Percentiles rank a stretch among this genome's conserved stretches.
Evolutionary conservation across 2,888 invertebrate species (phyloP).

Genomic region (Eupithecia subumbrata): DNA sequence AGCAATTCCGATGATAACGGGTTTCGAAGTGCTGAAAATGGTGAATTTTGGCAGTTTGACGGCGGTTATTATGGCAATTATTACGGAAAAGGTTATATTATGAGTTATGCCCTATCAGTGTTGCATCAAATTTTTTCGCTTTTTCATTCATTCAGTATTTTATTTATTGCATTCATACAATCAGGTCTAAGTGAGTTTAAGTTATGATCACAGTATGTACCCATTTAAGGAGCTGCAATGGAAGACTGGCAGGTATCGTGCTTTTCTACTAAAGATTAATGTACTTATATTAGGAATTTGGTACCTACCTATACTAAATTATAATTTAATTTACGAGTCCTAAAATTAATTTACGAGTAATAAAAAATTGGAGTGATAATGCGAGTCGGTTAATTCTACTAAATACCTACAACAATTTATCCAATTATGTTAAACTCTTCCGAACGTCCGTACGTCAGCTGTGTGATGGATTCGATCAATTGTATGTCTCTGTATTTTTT

Average conservation of each 20-base stretch:
- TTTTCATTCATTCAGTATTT: background rate
- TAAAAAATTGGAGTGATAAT: background rate
- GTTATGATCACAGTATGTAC: no score
- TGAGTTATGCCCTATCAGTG: background rate
- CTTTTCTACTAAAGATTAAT: no score
- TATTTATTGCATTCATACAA: no score
- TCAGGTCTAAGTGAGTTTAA: no score
- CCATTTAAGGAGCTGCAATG: no score
- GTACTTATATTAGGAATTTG: no score
- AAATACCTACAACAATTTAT: background rate
- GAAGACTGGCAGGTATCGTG: no score
- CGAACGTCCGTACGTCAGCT: no score
- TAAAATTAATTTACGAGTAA: background rate
- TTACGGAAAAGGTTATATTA: background rate
- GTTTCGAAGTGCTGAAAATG: constrained; percentile 8
- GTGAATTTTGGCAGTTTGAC: background rate
- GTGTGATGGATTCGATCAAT: background rate
- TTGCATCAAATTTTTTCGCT: background rate
- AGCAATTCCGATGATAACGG: constrained; percentile 21
- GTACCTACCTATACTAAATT: no score
- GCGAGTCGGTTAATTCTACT: background rate
- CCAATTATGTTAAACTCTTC: background rate
- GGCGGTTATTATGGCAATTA: background rate
- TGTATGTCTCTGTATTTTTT: background rate
- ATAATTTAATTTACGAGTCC: no score